Evolutionary conservation across 2,888 invertebrate species (phyloP), one percentile per base, ranked within the genome.

Genomic region (Chrysolina haemoptera): DNA sequence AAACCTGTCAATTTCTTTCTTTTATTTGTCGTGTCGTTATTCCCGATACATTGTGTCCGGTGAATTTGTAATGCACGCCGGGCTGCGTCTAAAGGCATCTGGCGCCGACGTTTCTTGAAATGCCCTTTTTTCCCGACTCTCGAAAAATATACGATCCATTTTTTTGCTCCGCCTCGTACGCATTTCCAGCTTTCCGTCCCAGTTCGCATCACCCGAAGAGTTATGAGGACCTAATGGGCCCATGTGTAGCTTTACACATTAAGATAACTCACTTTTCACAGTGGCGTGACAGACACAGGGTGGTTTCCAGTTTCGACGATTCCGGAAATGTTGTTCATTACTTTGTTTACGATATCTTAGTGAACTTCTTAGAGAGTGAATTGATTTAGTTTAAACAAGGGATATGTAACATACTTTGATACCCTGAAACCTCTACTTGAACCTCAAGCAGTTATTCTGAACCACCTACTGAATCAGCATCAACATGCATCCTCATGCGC

Each of bases 61-160:
- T 65, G 73, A 79, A 79, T 77, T 77, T 79, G 76, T 76, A 73
- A 78, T 78, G 74, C 76, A 77, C 73, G 76, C 65, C 70, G 70
- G 64, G 68, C 70, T 65, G 71, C 59, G 43, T 68, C 55, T 20
- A 41, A 69, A 79, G 73, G 74, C 77, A 77, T 80, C 79, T 79
- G 80, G 80, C 79, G 79, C 78, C 79, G 80, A 79, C 80, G 69
- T 78, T 78, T 78, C 77, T 71, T 59, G 75, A 76, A 71, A 71
- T 76, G 75, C 73, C 74, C 72, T 76, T 77, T 76, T 78, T 71
- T 59, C 35, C 74, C 70, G 62, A 53, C 62, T 35, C 63, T 72
- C 67, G 59, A 40, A 65, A 71, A 75, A 75, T 76, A 78, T 77
- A 78, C 59, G 59, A 73, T 68, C 69, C 71, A 75, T n/a, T 80